phyloP scores from a whole-genome alignment of 2,888 invertebrate genomes.

The Sepioteuthis lessoniana region DNA sequence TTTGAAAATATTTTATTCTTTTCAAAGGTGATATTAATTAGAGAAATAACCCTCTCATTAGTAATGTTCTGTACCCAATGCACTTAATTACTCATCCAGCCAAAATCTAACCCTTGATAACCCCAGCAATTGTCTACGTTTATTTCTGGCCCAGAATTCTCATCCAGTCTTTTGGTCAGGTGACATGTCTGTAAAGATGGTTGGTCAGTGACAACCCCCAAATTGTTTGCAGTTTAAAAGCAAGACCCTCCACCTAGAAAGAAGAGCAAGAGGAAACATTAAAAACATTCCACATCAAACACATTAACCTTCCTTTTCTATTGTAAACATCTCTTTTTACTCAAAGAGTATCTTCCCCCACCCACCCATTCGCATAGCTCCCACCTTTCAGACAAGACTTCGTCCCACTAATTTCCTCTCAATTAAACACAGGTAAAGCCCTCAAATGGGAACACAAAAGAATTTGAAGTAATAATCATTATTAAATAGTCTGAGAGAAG shows the following conservation, averaged over 20 bases:
- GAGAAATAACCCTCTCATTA: background rate
- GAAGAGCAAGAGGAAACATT: background rate
- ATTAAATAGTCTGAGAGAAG: background rate
- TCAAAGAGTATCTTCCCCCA: background rate
- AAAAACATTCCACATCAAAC: background rate
- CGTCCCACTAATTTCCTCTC: conserved; percentile 9
- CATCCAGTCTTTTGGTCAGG: background rate
- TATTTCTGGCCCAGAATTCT: background rate
- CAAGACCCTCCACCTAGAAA: background rate
- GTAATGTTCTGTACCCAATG: background rate
- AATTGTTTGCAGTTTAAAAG: background rate
- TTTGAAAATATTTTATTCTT: background rate
- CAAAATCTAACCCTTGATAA: background rate
- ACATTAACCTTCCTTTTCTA: background rate
- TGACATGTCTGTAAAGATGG: background rate
- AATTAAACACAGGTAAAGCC: conserved; percentile 14
- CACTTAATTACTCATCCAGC: background rate
- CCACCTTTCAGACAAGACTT: background rate
- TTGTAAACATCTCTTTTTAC: background rate
- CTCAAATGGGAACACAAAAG: background rate
- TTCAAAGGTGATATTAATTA: background rate
- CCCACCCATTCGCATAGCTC: background rate
- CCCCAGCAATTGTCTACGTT: background rate
- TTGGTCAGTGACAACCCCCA: background rate
- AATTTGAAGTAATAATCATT: background rate